Evolutionary conservation across 1,140 invertebrate species (phyloP).

Genomic region (Armadillidium nasatum): DNA sequence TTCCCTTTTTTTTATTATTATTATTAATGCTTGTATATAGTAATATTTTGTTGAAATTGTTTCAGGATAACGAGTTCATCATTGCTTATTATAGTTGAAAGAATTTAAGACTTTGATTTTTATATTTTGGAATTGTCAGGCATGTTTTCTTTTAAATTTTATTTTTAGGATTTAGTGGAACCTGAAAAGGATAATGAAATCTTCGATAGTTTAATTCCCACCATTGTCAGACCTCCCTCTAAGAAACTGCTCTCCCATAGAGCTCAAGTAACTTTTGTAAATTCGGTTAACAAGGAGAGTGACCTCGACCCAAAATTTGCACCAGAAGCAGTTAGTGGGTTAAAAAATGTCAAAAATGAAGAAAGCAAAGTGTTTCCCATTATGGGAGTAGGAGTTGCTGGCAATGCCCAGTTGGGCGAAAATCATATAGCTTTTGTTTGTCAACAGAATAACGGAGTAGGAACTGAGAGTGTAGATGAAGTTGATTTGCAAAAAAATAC

Average conservation of each 20-base stretch:
- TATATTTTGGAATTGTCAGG: not conserved
- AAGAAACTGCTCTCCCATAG: not conserved
- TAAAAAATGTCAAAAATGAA: too few relatives aligned
- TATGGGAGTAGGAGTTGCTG: too few relatives aligned
- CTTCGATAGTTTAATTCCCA: constrained; percentile 72
- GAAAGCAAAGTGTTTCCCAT: too few relatives aligned
- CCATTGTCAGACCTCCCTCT: constrained; percentile 58
- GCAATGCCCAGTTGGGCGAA: too few relatives aligned
- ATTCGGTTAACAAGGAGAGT: not conserved
- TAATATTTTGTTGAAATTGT: too few relatives aligned
- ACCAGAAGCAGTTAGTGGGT: too few relatives aligned
- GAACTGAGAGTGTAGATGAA: not conserved
- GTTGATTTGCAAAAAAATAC: not conserved
- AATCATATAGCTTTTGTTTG: not conserved
- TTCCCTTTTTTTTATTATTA: too few relatives aligned
- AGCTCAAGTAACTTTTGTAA: not conserved
- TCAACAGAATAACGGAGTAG: not conserved
- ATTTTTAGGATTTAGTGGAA: constrained; percentile 62
- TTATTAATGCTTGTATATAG: too few relatives aligned
- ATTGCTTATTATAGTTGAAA: too few relatives aligned
- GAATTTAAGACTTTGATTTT: not conserved
- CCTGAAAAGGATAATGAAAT: constrained; percentile 61
- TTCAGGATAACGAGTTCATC: too few relatives aligned
- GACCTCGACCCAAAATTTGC: too few relatives aligned
- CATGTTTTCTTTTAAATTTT: constrained; percentile 7